A percentile compares a stretch with the other conserved stretches of the same genome.
phyloP scores from a whole-genome alignment of 2,797 vertebrate species.

The Fundulus diaphanus region DNA sequence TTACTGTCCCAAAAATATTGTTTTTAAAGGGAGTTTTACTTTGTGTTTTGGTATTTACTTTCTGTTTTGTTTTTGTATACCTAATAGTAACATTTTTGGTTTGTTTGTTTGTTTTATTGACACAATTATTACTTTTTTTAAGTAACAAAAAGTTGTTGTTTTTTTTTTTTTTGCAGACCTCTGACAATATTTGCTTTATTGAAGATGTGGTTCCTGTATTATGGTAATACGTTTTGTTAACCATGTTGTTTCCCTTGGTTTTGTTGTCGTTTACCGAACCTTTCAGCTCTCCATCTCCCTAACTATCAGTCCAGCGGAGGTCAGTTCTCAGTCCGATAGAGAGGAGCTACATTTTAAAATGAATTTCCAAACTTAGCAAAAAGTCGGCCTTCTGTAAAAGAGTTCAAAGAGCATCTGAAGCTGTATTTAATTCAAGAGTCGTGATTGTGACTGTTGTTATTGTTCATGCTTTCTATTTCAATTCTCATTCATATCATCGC shows the following conservation, averaged over 20 bases:
- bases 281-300: no score
- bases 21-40: background rate
- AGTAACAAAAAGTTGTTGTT: background rate
- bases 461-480: no score
- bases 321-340: no score
- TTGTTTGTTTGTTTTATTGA: background rate
- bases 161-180: background rate
- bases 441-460: no score
- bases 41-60: background rate
- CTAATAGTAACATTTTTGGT: background rate
- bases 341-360: no score
- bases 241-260: background rate
- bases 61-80: background rate
- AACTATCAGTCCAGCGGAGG: no score
- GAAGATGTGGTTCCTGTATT: background rate
- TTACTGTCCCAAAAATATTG: no score
- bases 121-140: background rate
- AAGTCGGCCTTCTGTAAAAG: no score
- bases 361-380: no score
- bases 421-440: no score
- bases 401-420: no score
- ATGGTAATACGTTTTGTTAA: background rate
- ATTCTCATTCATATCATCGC: no score
- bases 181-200: background rate
- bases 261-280: background rate